phyloP scores from a whole-genome alignment of 1,140 invertebrate species.

The Panulirus ornatus region DNA sequence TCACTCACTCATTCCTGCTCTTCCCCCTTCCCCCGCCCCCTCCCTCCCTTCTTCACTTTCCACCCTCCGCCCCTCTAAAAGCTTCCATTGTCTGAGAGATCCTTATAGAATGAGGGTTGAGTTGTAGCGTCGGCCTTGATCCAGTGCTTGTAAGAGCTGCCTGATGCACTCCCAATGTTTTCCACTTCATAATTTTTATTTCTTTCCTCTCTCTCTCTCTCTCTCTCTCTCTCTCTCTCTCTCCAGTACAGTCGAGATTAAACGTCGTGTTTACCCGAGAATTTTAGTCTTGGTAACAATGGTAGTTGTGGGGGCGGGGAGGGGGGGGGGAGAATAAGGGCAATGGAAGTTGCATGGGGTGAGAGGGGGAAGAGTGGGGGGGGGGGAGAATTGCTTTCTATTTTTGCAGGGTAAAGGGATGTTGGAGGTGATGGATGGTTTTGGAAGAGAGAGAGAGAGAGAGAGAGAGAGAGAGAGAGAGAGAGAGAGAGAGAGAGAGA shows the following conservation, averaged over 20 bases:
- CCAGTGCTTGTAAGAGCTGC: too few relatives aligned
- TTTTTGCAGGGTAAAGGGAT: too few relatives aligned
- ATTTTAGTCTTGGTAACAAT: too few relatives aligned
- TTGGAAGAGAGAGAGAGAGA: neutral
- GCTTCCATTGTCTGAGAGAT: slow-evolving; percentile 12
- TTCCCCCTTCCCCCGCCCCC: neutral
- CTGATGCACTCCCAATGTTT: too few relatives aligned
- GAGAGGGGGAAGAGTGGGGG: neutral
- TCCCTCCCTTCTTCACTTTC: neutral
- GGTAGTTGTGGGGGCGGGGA: neutral
- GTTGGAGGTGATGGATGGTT: neutral
- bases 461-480: slow-evolving; percentile 4
- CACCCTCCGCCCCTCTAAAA: neutral
- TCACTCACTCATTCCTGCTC: neutral
- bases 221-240: too few relatives aligned
- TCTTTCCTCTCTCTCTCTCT: too few relatives aligned
- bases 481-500: neutral
- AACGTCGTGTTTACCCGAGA: too few relatives aligned
- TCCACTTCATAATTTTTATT: too few relatives aligned
- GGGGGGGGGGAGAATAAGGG: neutral
- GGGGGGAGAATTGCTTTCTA: too few relatives aligned
- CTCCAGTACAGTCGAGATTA: too few relatives aligned
- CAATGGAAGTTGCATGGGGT: neutral
- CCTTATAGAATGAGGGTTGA: too few relatives aligned
- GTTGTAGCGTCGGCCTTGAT: too few relatives aligned